Conservation (phyloP, 2,888 invertebrate genomes). For the Lasioglossum lativentre region DNA sequence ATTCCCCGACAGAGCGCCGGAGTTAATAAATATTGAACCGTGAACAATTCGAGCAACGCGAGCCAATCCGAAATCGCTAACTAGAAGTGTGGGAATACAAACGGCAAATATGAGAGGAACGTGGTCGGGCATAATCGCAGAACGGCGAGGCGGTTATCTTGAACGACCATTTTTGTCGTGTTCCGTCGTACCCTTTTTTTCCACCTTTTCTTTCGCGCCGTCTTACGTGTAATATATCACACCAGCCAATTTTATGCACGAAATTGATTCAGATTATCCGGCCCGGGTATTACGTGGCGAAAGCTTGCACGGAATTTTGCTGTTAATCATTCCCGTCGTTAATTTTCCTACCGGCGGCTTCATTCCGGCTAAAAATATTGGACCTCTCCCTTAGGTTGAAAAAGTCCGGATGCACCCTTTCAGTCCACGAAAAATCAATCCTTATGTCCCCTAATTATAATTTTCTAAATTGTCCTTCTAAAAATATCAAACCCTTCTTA, state of each 20-base stretch:
- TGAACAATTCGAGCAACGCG: slow-evolving; percentile 32
- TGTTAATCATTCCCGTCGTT: slow-evolving; percentile 21
- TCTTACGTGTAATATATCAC: slow-evolving; percentile 6
- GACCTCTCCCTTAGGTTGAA: background rate
- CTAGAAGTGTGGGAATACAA: slow-evolving; percentile 4
- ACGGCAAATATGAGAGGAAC: slow-evolving; percentile 2
- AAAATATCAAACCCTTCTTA: too few relatives aligned
- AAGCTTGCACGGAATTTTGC: slow-evolving; percentile 5
- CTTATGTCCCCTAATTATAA: too few relatives aligned
- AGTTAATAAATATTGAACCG: slow-evolving; percentile 43
- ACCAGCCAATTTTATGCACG: slow-evolving; percentile 10
- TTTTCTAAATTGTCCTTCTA: too few relatives aligned
- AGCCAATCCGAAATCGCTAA: slow-evolving; percentile 33
- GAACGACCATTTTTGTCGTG: background rate
- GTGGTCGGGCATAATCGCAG: slow-evolving; percentile 29
- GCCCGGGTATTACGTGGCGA: background rate
- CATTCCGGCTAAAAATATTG: background rate
- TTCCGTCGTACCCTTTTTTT: background rate
- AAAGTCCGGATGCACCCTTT: background rate
- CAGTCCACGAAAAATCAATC: background rate
- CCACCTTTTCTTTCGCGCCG: background rate
- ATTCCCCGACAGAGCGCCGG: background rate
- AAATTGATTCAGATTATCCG: slow-evolving; percentile 15
- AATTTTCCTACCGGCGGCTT: slow-evolving; percentile 8
- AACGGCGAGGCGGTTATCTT: background rate